Base-by-base conservation (phyloP, 1,140 invertebrate species). In the Aphelenchoides fujianensis region DNA sequence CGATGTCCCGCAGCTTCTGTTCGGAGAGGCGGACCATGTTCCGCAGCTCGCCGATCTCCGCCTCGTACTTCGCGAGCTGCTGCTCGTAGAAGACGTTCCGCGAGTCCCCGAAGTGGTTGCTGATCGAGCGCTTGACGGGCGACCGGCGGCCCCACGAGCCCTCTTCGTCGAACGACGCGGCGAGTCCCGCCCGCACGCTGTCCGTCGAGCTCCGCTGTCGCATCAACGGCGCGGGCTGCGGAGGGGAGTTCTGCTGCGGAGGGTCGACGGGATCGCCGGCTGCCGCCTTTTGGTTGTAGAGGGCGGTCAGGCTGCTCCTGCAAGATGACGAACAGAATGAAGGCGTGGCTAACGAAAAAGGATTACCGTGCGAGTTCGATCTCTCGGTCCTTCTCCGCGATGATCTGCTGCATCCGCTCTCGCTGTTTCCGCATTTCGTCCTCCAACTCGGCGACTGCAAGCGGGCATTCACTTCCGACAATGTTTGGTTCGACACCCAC, bases 71-170 rank as follows among this genome's bases (percentile, higher is more conserved):
- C 23, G 37, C 37, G 30, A 81, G 57, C 55, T 81, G 80, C 54
- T 81, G 79, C 59, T 81, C 80, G 57, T 81, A 81, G 48, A 81
- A 81, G 23, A 81, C 70, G 35, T 81, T 81, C 3, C 72, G 68
- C 3, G 69, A 72, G 27, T 79, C 77, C 23, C 55, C 70, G 12
- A 73, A 37, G 41, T 79, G 69, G 27, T 41, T 54, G 55, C 54
- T 74, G 12, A 73, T 23, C 2, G 35, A 72, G 48, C 32, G 68
- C 48, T 12, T 48, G 53, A 34, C 71, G 61, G 37, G 72, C 36
- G 53, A 30, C 34, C 48, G 16, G 35, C 19, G 64, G 71, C 27
- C 62, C 5, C 28, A 28, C 3, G 48, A 37, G 48, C 16, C 70
- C 32, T 71, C n/a, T 67, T 70, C 69, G 19, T 30, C 7, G 54